phyloP scores from a whole-genome alignment of 2,797 vertebrate genomes.

The Botia almorhae region DNA sequence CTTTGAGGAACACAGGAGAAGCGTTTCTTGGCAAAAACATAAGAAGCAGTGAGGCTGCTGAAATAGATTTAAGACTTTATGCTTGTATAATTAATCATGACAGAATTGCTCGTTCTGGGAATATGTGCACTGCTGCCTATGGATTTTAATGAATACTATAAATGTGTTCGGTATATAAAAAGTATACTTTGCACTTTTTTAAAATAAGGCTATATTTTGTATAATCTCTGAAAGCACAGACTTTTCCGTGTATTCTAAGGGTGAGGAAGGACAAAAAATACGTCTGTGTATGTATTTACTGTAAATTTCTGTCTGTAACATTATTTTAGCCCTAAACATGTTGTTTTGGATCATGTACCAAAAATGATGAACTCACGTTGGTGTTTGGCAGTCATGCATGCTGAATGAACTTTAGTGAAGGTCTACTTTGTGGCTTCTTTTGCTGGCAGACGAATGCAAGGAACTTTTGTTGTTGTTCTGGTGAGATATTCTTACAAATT shows the following conservation, averaged over 20 bases:
- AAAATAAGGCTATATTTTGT: neutral
- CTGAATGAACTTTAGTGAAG: slow-evolving; percentile 22
- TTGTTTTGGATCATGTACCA: slow-evolving; percentile 16
- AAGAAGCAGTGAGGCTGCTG: slow-evolving; percentile 60
- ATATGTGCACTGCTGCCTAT: slow-evolving; percentile 19
- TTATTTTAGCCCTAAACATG: slow-evolving; percentile 19
- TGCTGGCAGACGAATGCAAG: neutral
- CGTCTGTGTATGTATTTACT: slow-evolving; percentile 1
- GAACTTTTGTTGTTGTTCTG: neutral
- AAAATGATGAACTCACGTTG: neutral
- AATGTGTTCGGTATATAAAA: neutral
- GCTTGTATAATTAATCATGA: slow-evolving; percentile 72
- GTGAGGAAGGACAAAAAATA: neutral
- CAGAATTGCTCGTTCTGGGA: slow-evolving; percentile 60
- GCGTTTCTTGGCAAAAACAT: slow-evolving; percentile 70
- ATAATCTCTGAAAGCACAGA: slow-evolving; percentile 7
- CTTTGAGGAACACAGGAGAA: slow-evolving; percentile 66
- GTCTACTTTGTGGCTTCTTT: neutral
- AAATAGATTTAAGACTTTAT: slow-evolving; percentile 68
- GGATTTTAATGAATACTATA: slow-evolving; percentile 29
- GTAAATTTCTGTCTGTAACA: slow-evolving; percentile 3
- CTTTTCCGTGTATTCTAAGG: slow-evolving; percentile 13
- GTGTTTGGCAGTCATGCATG: slow-evolving; percentile 16
- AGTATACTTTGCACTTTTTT: neutral
- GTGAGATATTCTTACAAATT: slow-evolving; percentile 22